A percentile compares a stretch with the other conserved stretches of the same genome.
phyloP scores from a whole-genome alignment of 2,888 invertebrate species.

The Lymantria dispar region DNA sequence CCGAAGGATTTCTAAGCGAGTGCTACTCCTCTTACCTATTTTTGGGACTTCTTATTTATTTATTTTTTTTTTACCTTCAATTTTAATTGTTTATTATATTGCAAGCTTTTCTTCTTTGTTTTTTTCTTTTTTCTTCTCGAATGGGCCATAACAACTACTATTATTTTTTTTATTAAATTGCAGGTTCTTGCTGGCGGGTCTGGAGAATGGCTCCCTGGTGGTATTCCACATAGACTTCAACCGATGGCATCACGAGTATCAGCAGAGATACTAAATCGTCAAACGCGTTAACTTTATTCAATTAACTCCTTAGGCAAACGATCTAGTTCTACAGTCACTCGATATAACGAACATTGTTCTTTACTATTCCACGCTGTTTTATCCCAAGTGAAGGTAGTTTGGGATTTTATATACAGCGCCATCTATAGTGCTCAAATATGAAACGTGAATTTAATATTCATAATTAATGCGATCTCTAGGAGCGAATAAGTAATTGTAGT shows the following conservation, averaged over 20 bases:
- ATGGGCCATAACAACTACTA: no score
- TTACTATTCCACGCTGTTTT: constrained; percentile 18
- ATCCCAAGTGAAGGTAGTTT: constrained; percentile 3
- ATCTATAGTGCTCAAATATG: constrained; percentile 20
- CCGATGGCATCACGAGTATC: constrained; percentile 98
- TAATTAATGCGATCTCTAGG: constrained; percentile 7
- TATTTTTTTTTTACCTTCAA: no score
- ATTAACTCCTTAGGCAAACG: constrained; percentile 29
- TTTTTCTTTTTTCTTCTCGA: no score
- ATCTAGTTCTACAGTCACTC: constrained; percentile 12
- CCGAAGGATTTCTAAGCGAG: no score
- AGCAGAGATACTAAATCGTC: constrained; percentile 91
- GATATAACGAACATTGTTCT: constrained; percentile 16
- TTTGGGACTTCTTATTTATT: no score
- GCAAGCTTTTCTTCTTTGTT: no score
- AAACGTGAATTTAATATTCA: constrained; percentile 15
- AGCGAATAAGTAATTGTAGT: constrained; percentile 8
- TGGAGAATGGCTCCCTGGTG: constrained; percentile 98
- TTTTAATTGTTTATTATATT: no score
- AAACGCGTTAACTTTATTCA: constrained; percentile 20
- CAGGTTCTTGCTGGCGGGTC: constrained; percentile 97
- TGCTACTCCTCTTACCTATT: no score
- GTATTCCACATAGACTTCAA: constrained; percentile 99
- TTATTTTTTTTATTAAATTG: constrained; percentile 1
- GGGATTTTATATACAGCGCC: constrained; percentile 12